These are phyloP conservation scores for Tetramorium bicarinatum DNA, from an alignment of 2,888 invertebrate species.

Conservation along the genomic window DNA sequence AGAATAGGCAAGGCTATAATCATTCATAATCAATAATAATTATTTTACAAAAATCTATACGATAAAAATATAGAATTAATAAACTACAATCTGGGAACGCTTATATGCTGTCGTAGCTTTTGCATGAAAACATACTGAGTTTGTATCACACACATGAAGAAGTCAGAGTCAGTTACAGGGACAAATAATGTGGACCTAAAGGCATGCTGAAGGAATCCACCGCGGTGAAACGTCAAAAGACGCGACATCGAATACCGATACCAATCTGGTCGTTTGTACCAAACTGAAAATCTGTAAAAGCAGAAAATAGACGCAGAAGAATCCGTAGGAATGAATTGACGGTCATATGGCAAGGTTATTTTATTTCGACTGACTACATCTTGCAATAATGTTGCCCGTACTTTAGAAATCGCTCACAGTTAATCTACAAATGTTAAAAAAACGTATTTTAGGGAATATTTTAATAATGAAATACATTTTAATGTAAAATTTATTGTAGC, in stretches of 20 bases:
- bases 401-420: not conserved
- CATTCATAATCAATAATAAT: not conserved
- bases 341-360: conserved; percentile 9
- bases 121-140: conserved; percentile 3
- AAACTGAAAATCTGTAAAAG: conserved; percentile 74
- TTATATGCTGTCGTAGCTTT: not conserved
- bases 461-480: not conserved
- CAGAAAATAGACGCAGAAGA: conserved; percentile 32
- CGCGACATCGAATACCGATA: conserved; percentile 72
- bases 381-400: not conserved
- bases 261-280: conserved; percentile 71
- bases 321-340: conserved; percentile 2
- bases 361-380: not conserved
- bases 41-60: not conserved
- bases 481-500: not conserved
- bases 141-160: conserved; percentile 9
- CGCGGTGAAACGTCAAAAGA: conserved; percentile 72
- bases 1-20: not conserved
- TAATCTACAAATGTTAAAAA: not conserved
- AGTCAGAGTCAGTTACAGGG: conserved; percentile 44
- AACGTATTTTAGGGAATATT: not conserved
- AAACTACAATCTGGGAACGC: not conserved
- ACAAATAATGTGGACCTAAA: conserved; percentile 49
- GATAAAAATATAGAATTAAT: not conserved
- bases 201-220: conserved; percentile 69